Evolutionary conservation across 2,888 invertebrate genomes (phyloP).

Genomic region (Drosophila histrio): DNA sequence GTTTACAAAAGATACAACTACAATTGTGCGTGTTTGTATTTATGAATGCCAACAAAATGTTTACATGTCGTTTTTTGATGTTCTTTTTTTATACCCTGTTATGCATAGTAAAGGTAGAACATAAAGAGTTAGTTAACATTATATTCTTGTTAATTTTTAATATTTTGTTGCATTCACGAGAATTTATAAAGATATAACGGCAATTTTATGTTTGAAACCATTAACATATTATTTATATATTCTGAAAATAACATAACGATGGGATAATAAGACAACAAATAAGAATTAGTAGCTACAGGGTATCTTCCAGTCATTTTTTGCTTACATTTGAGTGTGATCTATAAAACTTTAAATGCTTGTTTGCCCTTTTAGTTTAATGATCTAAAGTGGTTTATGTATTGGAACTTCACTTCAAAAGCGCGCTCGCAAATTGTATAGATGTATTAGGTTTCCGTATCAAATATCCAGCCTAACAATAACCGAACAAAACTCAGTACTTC

Average conservation of each 20-base stretch:
- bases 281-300: background rate
- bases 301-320: background rate
- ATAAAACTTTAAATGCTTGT: slow-evolving; percentile 62
- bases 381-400: slow-evolving; percentile 58
- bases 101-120: background rate
- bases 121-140: background rate
- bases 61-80: slow-evolving; percentile 30
- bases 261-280: too few relatives aligned
- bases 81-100: slow-evolving; percentile 3
- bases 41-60: slow-evolving; percentile 45
- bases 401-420: slow-evolving; percentile 59
- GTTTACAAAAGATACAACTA: slow-evolving; percentile 37
- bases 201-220: too few relatives aligned
- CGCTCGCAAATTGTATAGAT: slow-evolving; percentile 42
- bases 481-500: slow-evolving; percentile 18
- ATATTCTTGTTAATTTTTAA: too few relatives aligned
- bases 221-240: background rate
- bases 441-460: slow-evolving; percentile 70
- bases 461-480: slow-evolving; percentile 42
- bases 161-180: too few relatives aligned
- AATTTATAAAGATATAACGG: too few relatives aligned
- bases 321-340: slow-evolving; percentile 32
- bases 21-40: slow-evolving; percentile 43
- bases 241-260: background rate
- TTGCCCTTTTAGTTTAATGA: slow-evolving; percentile 48